Conservation (phyloP, 2,113 vertebrate species). For the Cygnus buccinator region DNA sequence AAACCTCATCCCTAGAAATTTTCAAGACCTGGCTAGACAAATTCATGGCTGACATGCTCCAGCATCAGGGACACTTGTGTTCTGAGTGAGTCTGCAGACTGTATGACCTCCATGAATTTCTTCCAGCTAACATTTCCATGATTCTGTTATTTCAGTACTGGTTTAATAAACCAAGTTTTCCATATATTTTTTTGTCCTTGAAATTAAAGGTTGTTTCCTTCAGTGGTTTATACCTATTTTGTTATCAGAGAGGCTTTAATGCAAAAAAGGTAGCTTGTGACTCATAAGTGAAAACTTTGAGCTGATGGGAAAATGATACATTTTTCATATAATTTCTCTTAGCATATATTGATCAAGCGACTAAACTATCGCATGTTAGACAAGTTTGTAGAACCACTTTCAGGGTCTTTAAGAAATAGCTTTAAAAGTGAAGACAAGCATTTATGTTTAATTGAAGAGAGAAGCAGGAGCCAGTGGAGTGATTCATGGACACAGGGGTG, state of each 20-base stretch:
- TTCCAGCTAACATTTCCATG: neutral
- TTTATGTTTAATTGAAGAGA: neutral
- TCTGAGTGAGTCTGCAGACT: neutral
- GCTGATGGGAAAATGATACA: neutral
- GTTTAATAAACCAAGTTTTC: neutral
- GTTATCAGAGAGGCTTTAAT: neutral
- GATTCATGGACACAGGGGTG: neutral
- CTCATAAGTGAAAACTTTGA: neutral
- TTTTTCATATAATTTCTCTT: neutral
- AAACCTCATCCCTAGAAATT: neutral
- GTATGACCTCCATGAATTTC: neutral
- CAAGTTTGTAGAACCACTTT: neutral
- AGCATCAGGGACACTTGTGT: neutral
- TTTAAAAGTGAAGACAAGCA: neutral
- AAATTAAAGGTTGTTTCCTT: neutral
- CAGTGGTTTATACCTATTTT: neutral
- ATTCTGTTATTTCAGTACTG: neutral
- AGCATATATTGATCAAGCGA: neutral
- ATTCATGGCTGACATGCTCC: neutral
- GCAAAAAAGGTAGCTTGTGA: neutral
- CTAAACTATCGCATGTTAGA: neutral
- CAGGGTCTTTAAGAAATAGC: neutral
- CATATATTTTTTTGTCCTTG: neutral
- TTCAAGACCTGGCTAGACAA: neutral
- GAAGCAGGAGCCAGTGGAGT: neutral